A percentile compares a stretch with the other conserved stretches of the same genome.
Evolutionary conservation across 2,113 vertebrate species (phyloP).

Genomic region (Willisornis vidua): DNA sequence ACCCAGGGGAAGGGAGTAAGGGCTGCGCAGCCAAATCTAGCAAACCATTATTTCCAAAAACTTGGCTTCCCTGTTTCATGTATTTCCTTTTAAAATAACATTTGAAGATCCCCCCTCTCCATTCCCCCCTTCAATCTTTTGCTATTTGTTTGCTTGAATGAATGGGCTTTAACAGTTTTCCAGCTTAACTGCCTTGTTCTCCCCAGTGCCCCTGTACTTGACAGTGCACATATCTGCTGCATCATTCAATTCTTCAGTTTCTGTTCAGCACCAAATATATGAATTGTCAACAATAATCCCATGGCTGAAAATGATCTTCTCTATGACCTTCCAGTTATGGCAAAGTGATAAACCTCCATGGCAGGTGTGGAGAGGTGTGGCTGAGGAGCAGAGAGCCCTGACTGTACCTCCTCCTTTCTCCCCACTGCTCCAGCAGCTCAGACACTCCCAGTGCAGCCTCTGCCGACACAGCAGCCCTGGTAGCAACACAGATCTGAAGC

Average conservation of each 20-base stretch:
- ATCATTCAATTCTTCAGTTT: neutral
- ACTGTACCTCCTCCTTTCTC: neutral
- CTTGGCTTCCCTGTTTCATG: neutral
- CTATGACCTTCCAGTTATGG: neutral
- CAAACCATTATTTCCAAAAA: neutral
- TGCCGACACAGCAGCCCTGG: neutral
- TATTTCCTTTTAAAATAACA: neutral
- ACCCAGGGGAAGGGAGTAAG: neutral
- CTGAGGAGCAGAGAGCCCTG: neutral
- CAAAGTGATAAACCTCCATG: fast-evolving
- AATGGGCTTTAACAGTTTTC: neutral
- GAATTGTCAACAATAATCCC: neutral
- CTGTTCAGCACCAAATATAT: neutral
- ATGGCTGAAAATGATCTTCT: neutral
- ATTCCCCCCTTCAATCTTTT: neutral
- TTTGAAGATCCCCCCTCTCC: neutral
- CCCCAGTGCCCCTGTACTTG: neutral
- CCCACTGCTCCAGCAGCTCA: neutral
- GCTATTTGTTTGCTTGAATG: neutral
- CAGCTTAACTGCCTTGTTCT: neutral
- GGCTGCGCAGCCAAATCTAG: neutral
- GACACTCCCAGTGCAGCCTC: neutral
- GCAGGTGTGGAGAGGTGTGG: neutral
- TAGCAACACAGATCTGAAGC: neutral
- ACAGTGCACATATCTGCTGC: neutral